A percentile compares a stretch with the other conserved stretches of the same genome.
These are phyloP conservation scores for Lottia scabra DNA, from an alignment of 2,888 invertebrate genomes.

Conservation along the genomic window DNA sequence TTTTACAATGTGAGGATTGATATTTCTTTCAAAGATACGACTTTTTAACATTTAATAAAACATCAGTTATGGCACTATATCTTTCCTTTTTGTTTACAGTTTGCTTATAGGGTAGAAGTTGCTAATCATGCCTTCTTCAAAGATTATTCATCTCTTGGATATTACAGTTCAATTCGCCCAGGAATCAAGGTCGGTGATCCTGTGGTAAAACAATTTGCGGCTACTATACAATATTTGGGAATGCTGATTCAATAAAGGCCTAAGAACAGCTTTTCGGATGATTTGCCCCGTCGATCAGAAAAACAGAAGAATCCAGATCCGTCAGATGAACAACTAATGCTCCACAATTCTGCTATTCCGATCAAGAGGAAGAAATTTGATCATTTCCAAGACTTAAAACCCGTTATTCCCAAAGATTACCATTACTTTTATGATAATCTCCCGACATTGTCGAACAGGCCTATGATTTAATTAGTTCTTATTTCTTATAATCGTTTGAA, in stretches of 20 bases:
- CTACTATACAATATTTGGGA: background rate
- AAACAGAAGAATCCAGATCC: background rate
- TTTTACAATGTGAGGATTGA: too few species aligned
- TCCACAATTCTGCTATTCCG: background rate
- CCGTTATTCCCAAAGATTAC: constrained; percentile 2
- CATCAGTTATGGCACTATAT: too few species aligned
- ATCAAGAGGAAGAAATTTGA: constrained; percentile 8
- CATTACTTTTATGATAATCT: constrained; percentile 1
- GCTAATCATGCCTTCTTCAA: background rate
- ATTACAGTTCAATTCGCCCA: background rate
- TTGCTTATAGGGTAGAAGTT: background rate
- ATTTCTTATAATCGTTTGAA: background rate
- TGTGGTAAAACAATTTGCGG: background rate
- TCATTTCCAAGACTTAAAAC: constrained; percentile 8
- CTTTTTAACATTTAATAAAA: too few species aligned
- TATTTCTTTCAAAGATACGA: too few species aligned
- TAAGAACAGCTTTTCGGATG: background rate
- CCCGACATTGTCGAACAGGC: background rate
- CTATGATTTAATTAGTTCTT: background rate
- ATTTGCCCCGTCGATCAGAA: background rate
- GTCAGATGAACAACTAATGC: background rate
- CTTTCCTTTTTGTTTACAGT: background rate
- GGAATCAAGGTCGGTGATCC: background rate
- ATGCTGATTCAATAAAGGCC: background rate
- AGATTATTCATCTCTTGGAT: background rate